These are phyloP conservation scores for Drosophila gaucha DNA, from an alignment of 2,888 invertebrate genomes.

Conservation along the genomic window DNA sequence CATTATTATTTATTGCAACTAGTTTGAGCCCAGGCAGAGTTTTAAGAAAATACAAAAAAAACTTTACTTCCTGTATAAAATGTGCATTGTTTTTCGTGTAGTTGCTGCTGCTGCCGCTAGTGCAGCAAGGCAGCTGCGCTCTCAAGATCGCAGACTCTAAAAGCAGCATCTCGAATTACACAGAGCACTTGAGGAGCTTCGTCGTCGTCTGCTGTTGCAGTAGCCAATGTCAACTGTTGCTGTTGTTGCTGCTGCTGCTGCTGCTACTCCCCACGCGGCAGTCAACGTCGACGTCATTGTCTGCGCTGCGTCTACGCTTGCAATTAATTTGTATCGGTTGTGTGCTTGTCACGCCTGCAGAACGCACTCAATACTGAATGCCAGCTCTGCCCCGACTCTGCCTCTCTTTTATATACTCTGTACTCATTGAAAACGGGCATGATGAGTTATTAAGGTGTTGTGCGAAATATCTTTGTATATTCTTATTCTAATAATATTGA, in stretches of 20 bases:
- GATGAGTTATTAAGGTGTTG: background rate
- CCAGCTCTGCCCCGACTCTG: background rate
- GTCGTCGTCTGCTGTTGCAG: conserved; percentile 26
- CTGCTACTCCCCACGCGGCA: conserved; percentile 31
- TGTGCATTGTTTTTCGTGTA: conserved; percentile 14
- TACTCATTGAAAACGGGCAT: background rate
- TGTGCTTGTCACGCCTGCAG: conserved; percentile 55
- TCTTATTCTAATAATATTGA: no score
- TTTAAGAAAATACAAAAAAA: background rate
- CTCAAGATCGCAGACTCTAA: conserved; percentile 42
- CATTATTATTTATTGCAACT: conserved; percentile 68
- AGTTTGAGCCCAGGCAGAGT: conserved; percentile 44
- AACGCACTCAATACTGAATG: conserved; percentile 21
- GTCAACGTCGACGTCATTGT: conserved; percentile 24
- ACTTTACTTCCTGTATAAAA: conserved; percentile 45
- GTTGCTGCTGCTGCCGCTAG: conserved; percentile 15
- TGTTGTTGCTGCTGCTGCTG: conserved; percentile 11
- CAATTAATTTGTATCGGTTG: conserved; percentile 66
- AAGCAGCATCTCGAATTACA: conserved; percentile 51
- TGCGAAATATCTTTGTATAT: no score
- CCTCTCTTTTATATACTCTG: conserved; percentile 1
- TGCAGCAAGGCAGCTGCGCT: conserved; percentile 43
- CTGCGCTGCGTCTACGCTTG: conserved; percentile 61
- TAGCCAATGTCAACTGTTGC: conserved; percentile 38
- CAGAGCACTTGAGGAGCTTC: conserved; percentile 50